phyloP scores from a whole-genome alignment of 2,888 invertebrate genomes.

The Dasypogon diadema region DNA sequence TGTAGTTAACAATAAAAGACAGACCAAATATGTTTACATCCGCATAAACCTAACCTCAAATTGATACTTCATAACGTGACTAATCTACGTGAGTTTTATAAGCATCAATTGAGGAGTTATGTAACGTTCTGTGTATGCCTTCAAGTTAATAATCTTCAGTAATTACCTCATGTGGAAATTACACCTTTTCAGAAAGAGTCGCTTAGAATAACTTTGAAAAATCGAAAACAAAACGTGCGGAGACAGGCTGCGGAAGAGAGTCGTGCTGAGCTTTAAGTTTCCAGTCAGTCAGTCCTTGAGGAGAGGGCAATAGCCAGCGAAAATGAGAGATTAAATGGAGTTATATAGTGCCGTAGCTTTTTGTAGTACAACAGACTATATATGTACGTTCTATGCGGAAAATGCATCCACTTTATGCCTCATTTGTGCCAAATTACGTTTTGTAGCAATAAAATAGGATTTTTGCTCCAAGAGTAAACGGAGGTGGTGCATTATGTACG shows the following conservation, averaged over 20 bases:
- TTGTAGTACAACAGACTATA: not conserved
- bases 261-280: not conserved
- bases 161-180: not conserved
- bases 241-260: not conserved
- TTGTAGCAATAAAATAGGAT: constrained; percentile 9
- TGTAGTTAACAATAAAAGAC: too few relatives aligned
- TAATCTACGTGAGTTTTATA: too few relatives aligned
- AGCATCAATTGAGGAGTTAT: too few relatives aligned
- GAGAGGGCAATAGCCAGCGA: not conserved
- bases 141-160: too few relatives aligned
- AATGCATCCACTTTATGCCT: constrained; percentile 14
- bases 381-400: not conserved
- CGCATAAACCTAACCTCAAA: not conserved
- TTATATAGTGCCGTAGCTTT: not conserved
- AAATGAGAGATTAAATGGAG: not conserved
- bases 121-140: too few relatives aligned
- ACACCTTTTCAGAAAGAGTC: not conserved
- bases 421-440: constrained; percentile 13
- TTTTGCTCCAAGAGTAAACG: not conserved
- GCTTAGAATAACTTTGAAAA: not conserved
- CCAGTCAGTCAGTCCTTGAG: not conserved
- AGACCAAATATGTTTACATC: not conserved
- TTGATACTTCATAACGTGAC: too few relatives aligned
- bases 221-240: not conserved
- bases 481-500: constrained; percentile 4